Evolutionary conservation across 2,797 vertebrate species (phyloP), one percentile per base, ranked within the genome.

Genomic region (Stomatorhinus walkeri): DNA sequence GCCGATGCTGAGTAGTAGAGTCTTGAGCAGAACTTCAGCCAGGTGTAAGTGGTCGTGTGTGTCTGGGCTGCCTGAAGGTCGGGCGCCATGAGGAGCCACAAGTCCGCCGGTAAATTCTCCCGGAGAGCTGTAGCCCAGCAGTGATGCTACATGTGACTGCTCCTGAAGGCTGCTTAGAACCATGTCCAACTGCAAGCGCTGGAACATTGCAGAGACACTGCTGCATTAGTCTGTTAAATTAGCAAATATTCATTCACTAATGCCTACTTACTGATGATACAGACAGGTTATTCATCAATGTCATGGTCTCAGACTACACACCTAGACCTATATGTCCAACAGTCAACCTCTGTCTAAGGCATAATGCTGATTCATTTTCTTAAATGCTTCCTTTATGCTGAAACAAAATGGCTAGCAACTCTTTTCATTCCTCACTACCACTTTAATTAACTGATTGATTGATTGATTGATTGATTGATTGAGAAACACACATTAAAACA

Each of bases 91-190:
- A 5, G 93, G 92, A 83, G 92, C 90, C n/a, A 94, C 92, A 7
- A 93, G 91, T 46, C 93, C 94, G 76, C 92, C 90, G 4, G 94
- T 91, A 76, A 94, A 91, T 85, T 97, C 96, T 56, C 95, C 95
- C 49, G 96, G 95, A 89, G 93, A 94, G 90, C 95, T 96, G 93
- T 96, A 96, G 22, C 96, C 96, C 1, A 97, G 92, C 72, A 97
- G 92, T 88, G 95, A 96, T 3, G 96, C 96, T 59, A 97, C 92
- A 40, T 97, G 96, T 92, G 94, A 95, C 93, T 97, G 96, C 90
- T 97, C 96, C 93, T 96, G 96, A 76, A 97, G 95, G 92, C 96
- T 97, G 91, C 95, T 96, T 89, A 97, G 94, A 88, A 97, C 96
- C 95, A 97, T 96, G 90, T 96, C 96, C 88, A 97, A 91, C 93